A percentile compares a stretch with the other conserved stretches of the same genome.
Conservation (phyloP, 2,888 invertebrate species). For the Eudasyphora cyanicolor region DNA sequence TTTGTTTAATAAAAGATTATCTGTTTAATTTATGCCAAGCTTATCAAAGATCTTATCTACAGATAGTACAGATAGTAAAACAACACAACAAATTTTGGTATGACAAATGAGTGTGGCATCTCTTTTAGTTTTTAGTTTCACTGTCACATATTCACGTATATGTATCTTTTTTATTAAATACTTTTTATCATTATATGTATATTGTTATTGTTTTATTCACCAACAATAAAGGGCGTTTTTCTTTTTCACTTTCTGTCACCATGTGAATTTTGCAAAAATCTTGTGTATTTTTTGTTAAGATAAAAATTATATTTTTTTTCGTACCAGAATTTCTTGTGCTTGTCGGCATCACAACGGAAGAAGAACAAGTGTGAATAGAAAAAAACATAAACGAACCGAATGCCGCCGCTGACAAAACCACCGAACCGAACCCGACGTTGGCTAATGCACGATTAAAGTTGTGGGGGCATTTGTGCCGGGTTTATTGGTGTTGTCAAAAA, state of each 20-base stretch:
- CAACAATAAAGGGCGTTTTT: constrained; percentile 31
- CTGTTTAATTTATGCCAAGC: background rate
- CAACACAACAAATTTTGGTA: no score
- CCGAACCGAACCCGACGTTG: constrained; percentile 67
- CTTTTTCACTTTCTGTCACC: background rate
- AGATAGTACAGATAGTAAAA: no score
- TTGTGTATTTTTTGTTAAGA: background rate
- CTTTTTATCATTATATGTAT: constrained; percentile 6
- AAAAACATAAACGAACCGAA: constrained; percentile 20
- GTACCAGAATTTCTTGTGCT: background rate
- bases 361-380: constrained; percentile 1
- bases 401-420: background rate
- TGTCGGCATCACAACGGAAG: background rate
- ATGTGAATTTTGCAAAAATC: background rate
- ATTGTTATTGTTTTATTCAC: constrained; percentile 11
- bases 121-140: no score
- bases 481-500: constrained; percentile 13
- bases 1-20: no score
- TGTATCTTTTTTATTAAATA: background rate
- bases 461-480: constrained; percentile 35
- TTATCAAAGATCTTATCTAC: background rate
- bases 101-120: background rate
- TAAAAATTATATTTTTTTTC: background rate
- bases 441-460: constrained; percentile 69
- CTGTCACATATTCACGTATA: background rate